Conservation (phyloP, 2,797 vertebrate species). For the Cossypha heuglini region DNA sequence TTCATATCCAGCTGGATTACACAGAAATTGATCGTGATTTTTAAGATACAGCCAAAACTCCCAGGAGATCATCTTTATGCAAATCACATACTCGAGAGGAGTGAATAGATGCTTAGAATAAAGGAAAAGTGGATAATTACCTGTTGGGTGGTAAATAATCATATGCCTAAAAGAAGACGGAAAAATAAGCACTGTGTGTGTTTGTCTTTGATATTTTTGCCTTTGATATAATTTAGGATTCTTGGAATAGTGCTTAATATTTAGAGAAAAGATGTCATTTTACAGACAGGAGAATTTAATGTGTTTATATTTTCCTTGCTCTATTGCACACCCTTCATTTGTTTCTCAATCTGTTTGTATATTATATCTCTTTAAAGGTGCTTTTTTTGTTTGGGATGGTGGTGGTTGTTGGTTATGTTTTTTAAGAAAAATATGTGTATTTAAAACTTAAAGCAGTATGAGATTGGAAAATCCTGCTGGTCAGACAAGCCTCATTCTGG, state of each 20-base stretch:
- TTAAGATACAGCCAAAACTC: slow-evolving; percentile 56
- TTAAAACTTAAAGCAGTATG: neutral
- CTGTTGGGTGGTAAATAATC: slow-evolving; percentile 63
- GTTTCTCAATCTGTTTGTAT: neutral
- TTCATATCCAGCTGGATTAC: slow-evolving; percentile 65
- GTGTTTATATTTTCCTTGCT: neutral
- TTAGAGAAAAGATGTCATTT: slow-evolving; percentile 20
- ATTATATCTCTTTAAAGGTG: neutral
- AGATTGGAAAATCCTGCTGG: neutral
- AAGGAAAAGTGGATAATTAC: slow-evolving; percentile 68
- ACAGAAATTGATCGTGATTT: slow-evolving; percentile 61
- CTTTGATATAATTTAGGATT: slow-evolving; percentile 50
- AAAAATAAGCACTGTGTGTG: slow-evolving; percentile 39
- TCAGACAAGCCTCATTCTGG: neutral
- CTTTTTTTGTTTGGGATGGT: neutral
- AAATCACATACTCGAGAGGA: slow-evolving; percentile 26
- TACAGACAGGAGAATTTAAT: slow-evolving; percentile 15
- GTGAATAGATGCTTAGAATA: slow-evolving; percentile 61
- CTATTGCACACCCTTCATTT: neutral
- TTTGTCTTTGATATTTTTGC: slow-evolving; percentile 38
- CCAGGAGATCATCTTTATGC: slow-evolving; percentile 56
- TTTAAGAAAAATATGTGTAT: neutral
- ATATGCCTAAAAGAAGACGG: slow-evolving; percentile 42
- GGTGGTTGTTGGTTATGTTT: fast-evolving
- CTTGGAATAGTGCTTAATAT: neutral